phyloP scores from a whole-genome alignment of 2,113 vertebrate genomes.

The Saccopteryx bilineata region DNA sequence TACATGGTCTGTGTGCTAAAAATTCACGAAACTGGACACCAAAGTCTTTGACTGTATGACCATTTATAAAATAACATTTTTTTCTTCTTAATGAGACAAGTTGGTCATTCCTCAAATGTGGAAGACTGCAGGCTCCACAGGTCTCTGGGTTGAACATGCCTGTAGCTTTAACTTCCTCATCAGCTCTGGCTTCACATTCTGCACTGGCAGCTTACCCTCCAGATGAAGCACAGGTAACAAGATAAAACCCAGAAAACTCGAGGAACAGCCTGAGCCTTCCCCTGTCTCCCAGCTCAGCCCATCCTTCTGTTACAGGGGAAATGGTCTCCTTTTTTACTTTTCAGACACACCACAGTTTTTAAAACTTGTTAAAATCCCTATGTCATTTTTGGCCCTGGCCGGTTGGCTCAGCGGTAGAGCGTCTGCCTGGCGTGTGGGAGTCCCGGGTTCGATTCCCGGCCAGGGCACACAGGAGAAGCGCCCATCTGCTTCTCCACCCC shows the following conservation, averaged over 20 bases:
- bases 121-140: neutral
- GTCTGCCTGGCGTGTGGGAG: too few species aligned
- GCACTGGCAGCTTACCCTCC: neutral
- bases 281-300: neutral
- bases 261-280: neutral
- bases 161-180: neutral
- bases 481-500: too few species aligned
- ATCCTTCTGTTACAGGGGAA: neutral
- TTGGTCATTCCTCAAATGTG: neutral
- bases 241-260: neutral
- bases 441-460: too few species aligned
- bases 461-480: too few species aligned
- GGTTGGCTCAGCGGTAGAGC: too few species aligned
- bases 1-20: neutral
- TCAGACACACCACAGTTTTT: neutral
- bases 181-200: neutral
- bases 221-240: neutral
- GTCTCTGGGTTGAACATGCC: neutral
- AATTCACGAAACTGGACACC: neutral
- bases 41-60: neutral
- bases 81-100: neutral
- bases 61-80: neutral
- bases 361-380: conserved; percentile 19
- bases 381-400: too few species aligned
- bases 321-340: neutral